Conservation (phyloP, 2,113 vertebrate genomes). For the Calyptommatus sinebrachiatus region DNA sequence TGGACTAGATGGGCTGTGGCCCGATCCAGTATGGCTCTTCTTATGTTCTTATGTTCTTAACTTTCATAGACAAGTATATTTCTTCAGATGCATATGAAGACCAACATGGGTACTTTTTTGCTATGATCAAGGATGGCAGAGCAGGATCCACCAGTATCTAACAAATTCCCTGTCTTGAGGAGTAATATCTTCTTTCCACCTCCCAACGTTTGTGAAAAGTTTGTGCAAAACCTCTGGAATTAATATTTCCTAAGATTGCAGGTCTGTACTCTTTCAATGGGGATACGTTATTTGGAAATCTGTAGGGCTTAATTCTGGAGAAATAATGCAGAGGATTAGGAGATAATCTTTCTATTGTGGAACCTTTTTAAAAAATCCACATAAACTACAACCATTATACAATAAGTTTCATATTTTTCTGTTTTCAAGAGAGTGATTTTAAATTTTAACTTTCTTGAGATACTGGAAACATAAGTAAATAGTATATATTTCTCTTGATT, state of each 20-base stretch:
- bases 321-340: not conserved
- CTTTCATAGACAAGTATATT: too few species aligned
- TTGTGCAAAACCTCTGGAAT: too few species aligned
- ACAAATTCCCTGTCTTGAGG: too few species aligned
- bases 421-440: not conserved
- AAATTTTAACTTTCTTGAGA: constrained; percentile 30
- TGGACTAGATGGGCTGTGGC: too few species aligned
- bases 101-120: too few species aligned
- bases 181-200: too few species aligned
- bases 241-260: not conserved
- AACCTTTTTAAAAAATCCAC: not conserved
- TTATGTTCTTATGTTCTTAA: too few species aligned
- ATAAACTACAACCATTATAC: not conserved
- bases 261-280: not conserved
- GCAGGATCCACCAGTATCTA: too few species aligned
- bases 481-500: constrained; percentile 23
- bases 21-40: too few species aligned
- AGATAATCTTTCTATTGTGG: not conserved
- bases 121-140: too few species aligned
- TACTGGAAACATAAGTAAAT: constrained; percentile 37
- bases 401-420: not conserved
- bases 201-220: too few species aligned
- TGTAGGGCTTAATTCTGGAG: not conserved
- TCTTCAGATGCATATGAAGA: too few species aligned
- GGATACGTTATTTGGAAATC: not conserved